A percentile compares a stretch with the other conserved stretches of the same genome.
These are phyloP conservation scores for Pycnonotus jocosus DNA, from an alignment of 2,113 vertebrate species.

Conservation along the genomic window DNA sequence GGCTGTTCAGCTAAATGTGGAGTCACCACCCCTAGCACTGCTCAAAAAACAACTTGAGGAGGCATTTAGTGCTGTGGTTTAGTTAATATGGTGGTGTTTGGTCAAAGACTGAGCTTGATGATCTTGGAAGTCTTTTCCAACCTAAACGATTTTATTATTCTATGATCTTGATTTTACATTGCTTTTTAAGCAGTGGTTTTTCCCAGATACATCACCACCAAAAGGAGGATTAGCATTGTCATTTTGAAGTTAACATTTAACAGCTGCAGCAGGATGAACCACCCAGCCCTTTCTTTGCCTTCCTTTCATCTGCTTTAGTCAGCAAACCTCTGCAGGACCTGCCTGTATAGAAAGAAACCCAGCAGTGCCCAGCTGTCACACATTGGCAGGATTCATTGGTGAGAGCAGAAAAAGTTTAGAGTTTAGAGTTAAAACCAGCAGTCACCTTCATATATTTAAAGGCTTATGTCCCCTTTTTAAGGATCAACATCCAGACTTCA, in stretches of 20 bases:
- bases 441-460: background rate
- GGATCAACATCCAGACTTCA: background rate
- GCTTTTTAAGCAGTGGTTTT: background rate
- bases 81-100: background rate
- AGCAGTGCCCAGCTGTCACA: background rate
- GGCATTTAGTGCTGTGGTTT: background rate
- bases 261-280: background rate
- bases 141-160: background rate
- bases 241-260: background rate
- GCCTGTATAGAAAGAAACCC: background rate
- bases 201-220: background rate
- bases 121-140: background rate
- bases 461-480: background rate
- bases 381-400: background rate
- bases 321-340: background rate
- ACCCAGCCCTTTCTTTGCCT: background rate
- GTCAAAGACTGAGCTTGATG: background rate
- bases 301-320: background rate
- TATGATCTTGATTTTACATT: background rate
- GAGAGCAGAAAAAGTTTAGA: background rate
- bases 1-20: background rate
- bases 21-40: background rate
- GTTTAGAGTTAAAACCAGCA: background rate
- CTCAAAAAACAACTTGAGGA: rapidly evolving
- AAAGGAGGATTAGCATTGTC: background rate